A percentile compares a stretch with the other conserved stretches of the same genome.
phyloP scores from a whole-genome alignment of 2,113 vertebrate species.

The Ranitomeya variabilis region DNA sequence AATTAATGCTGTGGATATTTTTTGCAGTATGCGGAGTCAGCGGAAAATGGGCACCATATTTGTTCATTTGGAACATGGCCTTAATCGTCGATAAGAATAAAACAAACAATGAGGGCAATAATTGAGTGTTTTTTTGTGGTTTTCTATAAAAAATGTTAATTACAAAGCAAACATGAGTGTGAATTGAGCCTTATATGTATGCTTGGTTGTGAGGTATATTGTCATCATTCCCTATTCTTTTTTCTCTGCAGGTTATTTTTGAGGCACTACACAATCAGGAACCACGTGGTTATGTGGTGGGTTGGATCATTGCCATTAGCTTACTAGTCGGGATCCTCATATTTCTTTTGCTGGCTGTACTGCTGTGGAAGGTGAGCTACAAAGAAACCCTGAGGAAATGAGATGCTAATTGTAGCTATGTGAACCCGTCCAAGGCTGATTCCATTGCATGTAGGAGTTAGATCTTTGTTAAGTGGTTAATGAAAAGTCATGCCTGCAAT shows the following conservation, averaged over 20 bases:
- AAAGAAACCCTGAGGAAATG: background rate
- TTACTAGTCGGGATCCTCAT: conserved; percentile 97
- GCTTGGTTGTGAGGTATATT: background rate
- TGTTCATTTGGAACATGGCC: too few species aligned
- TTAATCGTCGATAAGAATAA: too few species aligned
- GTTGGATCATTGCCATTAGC: conserved; percentile 99
- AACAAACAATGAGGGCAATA: too few species aligned
- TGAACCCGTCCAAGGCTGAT: background rate
- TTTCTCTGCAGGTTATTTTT: conserved; percentile 85
- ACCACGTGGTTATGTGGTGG: conserved; percentile 94
- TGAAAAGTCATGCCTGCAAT: too few species aligned
- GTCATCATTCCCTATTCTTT: background rate
- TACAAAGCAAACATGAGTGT: too few species aligned
- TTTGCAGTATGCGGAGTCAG: too few species aligned
- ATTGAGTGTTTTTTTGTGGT: too few species aligned
- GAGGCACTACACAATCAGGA: conserved; percentile 97
- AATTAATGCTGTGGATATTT: too few species aligned
- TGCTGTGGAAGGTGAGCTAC: conserved; percentile 94
- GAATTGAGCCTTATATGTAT: background rate
- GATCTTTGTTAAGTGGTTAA: background rate
- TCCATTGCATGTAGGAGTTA: background rate
- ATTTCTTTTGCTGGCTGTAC: conserved; percentile 92
- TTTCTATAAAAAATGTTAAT: too few species aligned
- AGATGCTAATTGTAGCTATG: background rate
- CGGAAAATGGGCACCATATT: too few species aligned